phyloP scores from a whole-genome alignment of 2,797 vertebrate species.

The Rhyacichthys aspro region DNA sequence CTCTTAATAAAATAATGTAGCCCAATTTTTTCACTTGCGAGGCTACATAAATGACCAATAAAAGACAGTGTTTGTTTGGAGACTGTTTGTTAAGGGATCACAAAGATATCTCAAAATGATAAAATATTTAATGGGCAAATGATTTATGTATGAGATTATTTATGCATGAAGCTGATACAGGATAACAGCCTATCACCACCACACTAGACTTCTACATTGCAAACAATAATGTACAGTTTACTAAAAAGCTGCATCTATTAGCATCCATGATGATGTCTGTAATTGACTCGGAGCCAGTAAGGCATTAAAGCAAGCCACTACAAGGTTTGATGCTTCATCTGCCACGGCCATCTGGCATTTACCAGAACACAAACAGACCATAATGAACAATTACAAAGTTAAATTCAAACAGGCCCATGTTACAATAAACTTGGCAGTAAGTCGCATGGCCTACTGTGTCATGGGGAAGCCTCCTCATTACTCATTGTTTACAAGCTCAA shows the following conservation, averaged over 20 bases:
- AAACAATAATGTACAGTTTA: too few relatives aligned
- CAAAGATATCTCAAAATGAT: background rate
- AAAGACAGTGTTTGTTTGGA: too few relatives aligned
- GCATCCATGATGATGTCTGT: constrained; percentile 1
- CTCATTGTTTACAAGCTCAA: constrained; percentile 16
- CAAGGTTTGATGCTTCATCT: constrained; percentile 12
- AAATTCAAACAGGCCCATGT: constrained; percentile 9
- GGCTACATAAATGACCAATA: background rate
- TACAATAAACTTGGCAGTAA: constrained; percentile 4
- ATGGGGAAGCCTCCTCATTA: constrained; percentile 7
- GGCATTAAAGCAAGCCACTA: background rate
- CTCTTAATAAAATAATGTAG: too few relatives aligned
- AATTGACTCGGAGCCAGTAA: constrained; percentile 1
- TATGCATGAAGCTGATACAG: background rate
- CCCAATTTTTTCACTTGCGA: too few relatives aligned
- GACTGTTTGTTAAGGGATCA: too few relatives aligned
- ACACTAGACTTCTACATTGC: background rate
- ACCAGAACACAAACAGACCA: constrained; percentile 12
- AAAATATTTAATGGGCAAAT: too few relatives aligned
- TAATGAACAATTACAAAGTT: constrained; percentile 20
- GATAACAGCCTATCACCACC: background rate
- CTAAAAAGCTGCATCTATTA: too few relatives aligned
- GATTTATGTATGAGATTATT: too few relatives aligned
- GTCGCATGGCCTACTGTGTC: constrained; percentile 5
- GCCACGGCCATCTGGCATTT: constrained; percentile 12